A percentile compares a stretch with the other conserved stretches of the same genome.
Conservation (phyloP, 2,113 vertebrate species). For the Dicrurus megarhynchus region DNA sequence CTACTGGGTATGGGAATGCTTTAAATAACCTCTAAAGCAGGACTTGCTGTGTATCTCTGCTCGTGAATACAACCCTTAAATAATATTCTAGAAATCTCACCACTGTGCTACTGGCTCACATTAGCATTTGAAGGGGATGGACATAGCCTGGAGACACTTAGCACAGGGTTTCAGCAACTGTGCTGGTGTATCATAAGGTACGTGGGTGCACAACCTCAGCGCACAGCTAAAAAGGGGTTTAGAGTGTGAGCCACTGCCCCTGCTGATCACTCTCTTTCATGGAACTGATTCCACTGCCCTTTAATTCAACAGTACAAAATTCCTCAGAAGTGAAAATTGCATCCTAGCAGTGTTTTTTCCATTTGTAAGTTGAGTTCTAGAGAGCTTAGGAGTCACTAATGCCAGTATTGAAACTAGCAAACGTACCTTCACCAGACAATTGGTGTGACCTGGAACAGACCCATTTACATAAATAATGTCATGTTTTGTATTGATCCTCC, state of each 20-base stretch:
- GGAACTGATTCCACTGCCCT: not conserved
- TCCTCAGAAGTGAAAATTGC: not conserved
- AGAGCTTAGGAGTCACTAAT: not conserved
- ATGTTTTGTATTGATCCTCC: constrained; percentile 91
- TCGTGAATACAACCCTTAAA: not conserved
- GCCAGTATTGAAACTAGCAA: not conserved
- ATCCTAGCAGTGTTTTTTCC: not conserved
- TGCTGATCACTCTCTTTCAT: not conserved
- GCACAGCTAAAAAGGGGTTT: not conserved
- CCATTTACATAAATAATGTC: constrained; percentile 92
- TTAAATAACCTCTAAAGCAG: not conserved
- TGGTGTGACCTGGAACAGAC: constrained; percentile 90
- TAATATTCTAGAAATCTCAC: not conserved
- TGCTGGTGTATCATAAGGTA: not conserved
- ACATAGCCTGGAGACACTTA: not conserved
- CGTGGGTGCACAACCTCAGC: not conserved
- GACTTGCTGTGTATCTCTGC: not conserved
- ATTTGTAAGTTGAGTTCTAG: not conserved
- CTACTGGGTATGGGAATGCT: not conserved
- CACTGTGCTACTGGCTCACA: not conserved
- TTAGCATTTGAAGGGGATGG: not conserved
- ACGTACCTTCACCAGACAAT: constrained; percentile 93
- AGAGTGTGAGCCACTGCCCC: not conserved
- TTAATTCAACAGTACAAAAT: not conserved
- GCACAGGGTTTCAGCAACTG: not conserved